These are phyloP conservation scores for Alfaro cultratus DNA, from an alignment of 2,797 vertebrate genomes.

Conservation along the genomic window DNA sequence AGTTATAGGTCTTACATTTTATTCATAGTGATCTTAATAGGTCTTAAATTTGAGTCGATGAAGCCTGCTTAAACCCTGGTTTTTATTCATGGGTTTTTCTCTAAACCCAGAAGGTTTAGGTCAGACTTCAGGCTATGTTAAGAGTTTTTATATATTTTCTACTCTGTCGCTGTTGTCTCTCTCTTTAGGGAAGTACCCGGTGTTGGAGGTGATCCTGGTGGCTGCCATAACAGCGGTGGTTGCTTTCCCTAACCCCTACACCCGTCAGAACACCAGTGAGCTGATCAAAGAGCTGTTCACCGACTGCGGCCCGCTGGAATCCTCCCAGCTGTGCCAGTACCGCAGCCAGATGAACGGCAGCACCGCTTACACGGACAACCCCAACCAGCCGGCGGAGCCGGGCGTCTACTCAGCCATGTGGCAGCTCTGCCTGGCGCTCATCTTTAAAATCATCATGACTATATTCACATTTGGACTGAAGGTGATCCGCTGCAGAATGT, in stretches of 20 bases:
- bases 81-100: not conserved
- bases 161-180: not conserved
- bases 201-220: constrained; percentile 96
- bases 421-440: constrained; percentile 95
- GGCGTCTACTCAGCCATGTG: constrained; percentile 98
- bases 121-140: not conserved
- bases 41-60: too few species aligned
- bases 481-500: constrained; percentile 72
- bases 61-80: too few species aligned
- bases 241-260: constrained; percentile 98
- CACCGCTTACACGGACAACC: constrained; percentile 88
- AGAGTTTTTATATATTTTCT: not conserved
- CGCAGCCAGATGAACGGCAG: constrained; percentile 95
- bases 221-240: constrained; percentile 94
- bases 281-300: constrained; percentile 99
- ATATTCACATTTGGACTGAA: constrained; percentile 99
- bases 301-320: constrained; percentile 95
- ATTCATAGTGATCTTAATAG: too few species aligned
- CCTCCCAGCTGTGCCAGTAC: constrained; percentile 97
- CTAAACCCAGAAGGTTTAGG: not conserved
- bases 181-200: constrained; percentile 89
- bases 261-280: constrained; percentile 96
- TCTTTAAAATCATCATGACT: constrained; percentile 99
- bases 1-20: too few species aligned
- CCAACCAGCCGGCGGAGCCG: constrained; percentile 88